phyloP scores from a whole-genome alignment of 1,140 invertebrate species.

The Chymomyza costata region DNA sequence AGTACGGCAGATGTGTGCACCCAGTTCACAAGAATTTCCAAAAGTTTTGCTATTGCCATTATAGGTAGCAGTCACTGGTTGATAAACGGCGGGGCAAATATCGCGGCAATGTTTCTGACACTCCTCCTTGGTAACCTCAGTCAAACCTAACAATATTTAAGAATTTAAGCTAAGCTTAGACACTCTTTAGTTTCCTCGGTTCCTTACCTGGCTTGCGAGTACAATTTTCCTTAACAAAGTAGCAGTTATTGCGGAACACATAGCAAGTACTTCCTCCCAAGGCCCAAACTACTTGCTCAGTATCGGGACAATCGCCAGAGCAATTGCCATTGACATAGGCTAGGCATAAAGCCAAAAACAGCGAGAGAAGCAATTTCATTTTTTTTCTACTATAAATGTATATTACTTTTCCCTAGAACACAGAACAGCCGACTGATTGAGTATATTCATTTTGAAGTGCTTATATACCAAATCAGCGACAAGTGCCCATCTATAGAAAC shows the following conservation, averaged over 20 bases:
- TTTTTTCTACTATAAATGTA: too few species aligned
- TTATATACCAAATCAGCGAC: too few species aligned
- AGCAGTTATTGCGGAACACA: slow-evolving; percentile 53
- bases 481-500: too few species aligned
- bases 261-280: slow-evolving; percentile 20
- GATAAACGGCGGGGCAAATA: background rate
- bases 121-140: slow-evolving; percentile 9
- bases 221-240: slow-evolving; percentile 45
- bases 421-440: too few species aligned
- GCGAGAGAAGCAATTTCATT: too few species aligned
- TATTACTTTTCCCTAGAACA: too few species aligned
- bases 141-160: slow-evolving; percentile 19
- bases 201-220: slow-evolving; percentile 29
- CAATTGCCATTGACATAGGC: slow-evolving; percentile 36
- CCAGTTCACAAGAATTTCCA: background rate
- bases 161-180: background rate
- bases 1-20: slow-evolving; percentile 12
- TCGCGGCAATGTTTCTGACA: slow-evolving; percentile 1
- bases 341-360: slow-evolving; percentile 21
- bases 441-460: too few species aligned
- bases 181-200: too few species aligned
- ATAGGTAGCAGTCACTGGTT: background rate
- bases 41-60: background rate
- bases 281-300: slow-evolving; percentile 52
- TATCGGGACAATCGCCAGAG: slow-evolving; percentile 39